Base-by-base conservation (phyloP, 2,888 invertebrate genomes). In the Sericinus montela region DNA sequence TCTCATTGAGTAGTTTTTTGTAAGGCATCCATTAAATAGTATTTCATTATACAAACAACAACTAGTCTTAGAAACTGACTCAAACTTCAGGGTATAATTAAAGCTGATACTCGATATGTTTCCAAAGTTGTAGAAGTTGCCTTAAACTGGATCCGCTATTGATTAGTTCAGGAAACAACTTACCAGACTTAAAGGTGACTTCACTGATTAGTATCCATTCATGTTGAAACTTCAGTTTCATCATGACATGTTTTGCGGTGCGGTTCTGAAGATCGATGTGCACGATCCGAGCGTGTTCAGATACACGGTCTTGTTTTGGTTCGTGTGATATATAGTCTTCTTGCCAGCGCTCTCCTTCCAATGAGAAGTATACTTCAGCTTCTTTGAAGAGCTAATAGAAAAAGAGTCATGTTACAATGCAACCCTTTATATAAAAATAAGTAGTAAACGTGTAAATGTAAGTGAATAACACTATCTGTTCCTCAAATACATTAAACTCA, bases 181-280 rank as follows among this genome's bases (percentile, higher is more conserved):
- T 80, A 94, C 94, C 90, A 52, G 96, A 95, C 62, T 93, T 92
- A 72, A 97, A 97, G 32, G 93, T 92, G 60, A 97, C 91, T 84
- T 98, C 97, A 79, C 97, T 97, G 67, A 98, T 91, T 58, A 97
- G 90, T 54, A 97, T 93, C 97, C 97, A 97, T 70, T 94, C 93
- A 58, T 94, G 91, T 54, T 93, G 93, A 72, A 96, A 96, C 65
- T 90, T 91, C 11, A 97, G 90, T 63, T 93, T 91, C 63, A 94
- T 68, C 88, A 92, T 93, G 58, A 97, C 91, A 72, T 92, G 95
- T 65, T 91, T 92, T 0, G 94, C 97, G 1, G 95, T 91, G 53
- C 93, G 90, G 65, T 94, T 92, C 57, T 93, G 91, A 40, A 97
- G 88, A 45, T 93, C 91, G 39, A 97, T 91, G 62, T 93, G 93